Percentiles rank a stretch among this genome's conserved stretches.
phyloP scores from a whole-genome alignment of 2,797 vertebrate species.

The Urocyon cinereoargenteus region DNA sequence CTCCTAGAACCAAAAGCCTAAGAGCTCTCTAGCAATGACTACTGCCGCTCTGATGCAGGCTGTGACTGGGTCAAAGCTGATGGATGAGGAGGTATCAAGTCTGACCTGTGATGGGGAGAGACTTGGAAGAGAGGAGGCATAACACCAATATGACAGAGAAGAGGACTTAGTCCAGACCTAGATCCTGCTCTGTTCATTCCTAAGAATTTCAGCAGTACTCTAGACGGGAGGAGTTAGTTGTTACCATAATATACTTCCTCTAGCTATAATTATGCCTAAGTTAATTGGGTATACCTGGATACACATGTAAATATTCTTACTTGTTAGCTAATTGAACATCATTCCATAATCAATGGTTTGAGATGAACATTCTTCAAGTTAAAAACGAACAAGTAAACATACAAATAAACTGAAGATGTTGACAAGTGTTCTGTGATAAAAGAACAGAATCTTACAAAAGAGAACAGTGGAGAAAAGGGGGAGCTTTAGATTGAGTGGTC shows the following conservation, averaged over 20 bases:
- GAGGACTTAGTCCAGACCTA: not conserved
- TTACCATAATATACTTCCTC: not conserved
- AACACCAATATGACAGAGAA: not conserved
- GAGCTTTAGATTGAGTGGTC: not conserved
- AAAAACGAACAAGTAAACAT: not conserved
- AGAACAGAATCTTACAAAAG: not conserved
- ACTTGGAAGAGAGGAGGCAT: not conserved
- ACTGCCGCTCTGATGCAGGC: not conserved
- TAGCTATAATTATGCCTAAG: not conserved
- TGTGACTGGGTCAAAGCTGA: not conserved
- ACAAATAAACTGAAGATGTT: not conserved
- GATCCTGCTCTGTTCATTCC: not conserved
- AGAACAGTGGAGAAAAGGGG: not conserved
- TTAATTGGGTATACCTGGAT: not conserved
- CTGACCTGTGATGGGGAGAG: not conserved
- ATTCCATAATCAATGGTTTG: not conserved
- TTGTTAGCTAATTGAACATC: not conserved
- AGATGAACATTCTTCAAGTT: not conserved
- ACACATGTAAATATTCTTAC: not conserved
- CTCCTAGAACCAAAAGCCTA: not conserved
- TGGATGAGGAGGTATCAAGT: not conserved
- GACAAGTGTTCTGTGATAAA: not conserved
- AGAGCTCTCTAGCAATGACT: not conserved
- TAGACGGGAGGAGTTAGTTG: not conserved
- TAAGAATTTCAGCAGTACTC: not conserved